Evolutionary conservation across 2,797 vertebrate genomes (phyloP), one percentile per base, ranked within the genome.

Genomic region (Babyrousa celebensis): DNA sequence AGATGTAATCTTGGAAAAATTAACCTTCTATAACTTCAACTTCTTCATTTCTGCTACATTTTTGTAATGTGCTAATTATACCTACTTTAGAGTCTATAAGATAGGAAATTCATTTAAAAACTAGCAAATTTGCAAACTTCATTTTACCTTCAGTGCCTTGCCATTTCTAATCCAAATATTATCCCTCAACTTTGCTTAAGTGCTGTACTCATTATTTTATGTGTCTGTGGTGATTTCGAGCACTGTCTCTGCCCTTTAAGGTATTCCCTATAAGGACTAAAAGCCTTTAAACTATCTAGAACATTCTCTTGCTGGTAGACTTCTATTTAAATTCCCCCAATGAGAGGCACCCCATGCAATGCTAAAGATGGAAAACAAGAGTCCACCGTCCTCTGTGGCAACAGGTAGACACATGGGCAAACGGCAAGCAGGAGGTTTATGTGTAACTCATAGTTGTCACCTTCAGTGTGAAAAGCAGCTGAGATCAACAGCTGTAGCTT

Each of bases 321-420:
- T n/a, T 77, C 16, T 70, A 54, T 65, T 74, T 85, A 75, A 72
- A 74, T n/a, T 36, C 15, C 16, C 67, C 21, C 43, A 71, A 3
- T n/a, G 27, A 67, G 25, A 88, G 9, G 17, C 8, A 72, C 21
- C 65, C 36, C 20, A 18, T 14, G n/a, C 54, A 58, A 52, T 62
- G 27, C 29, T 62, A 27, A 89, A 79, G 43, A 74, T 52, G 6
- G 29, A 62, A 85, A 83, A 74, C 3, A 60, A 91, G 48, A 82
- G 88, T 60, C 10, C 1, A 12, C 23, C 21, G 5, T 43, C 48
- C 14, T 2, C 16, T 15, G 20, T 2, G 18, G 21, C n/a, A 67
- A n/a, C 3, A n/a, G 7, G 8, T 4, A 77, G 36, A 17, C 43
- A 25, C 0, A 0, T 0, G 4, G 2, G 40, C 3, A 3, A 3